phyloP scores from a whole-genome alignment of 2,113 vertebrate genomes.

The Tylochromis polylepis region DNA sequence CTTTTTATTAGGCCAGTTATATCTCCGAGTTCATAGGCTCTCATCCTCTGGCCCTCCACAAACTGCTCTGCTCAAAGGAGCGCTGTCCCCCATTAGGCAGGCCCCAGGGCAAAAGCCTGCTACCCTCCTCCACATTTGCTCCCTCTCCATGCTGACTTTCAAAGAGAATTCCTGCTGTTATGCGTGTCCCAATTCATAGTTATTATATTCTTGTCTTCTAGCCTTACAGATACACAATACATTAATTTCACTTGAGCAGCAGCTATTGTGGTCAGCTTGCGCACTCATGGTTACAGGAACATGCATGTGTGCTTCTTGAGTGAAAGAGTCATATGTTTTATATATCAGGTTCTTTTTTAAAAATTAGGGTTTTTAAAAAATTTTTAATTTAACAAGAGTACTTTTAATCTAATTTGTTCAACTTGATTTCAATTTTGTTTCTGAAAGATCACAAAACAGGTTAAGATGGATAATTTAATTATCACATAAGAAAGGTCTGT shows the following conservation, averaged over 20 bases:
- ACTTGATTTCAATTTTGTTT: background rate
- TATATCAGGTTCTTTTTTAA: background rate
- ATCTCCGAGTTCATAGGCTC: conserved; percentile 56
- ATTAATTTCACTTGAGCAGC: conserved; percentile 11
- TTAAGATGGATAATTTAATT: conserved; percentile 33
- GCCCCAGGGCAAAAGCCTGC: conserved; percentile 42
- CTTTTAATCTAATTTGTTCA: background rate
- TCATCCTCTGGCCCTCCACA: conserved; percentile 53
- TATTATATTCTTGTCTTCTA: conserved; percentile 54
- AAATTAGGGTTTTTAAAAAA: background rate
- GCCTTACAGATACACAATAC: conserved; percentile 37
- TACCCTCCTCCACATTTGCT: conserved; percentile 43
- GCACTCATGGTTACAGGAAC: background rate
- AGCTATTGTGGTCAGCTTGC: background rate
- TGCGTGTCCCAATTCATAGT: conserved; percentile 51
- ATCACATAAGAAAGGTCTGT: conserved; percentile 43
- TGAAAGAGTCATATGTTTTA: background rate
- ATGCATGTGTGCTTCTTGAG: background rate
- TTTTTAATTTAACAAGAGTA: background rate
- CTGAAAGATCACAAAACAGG: background rate
- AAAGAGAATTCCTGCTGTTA: conserved; percentile 68
- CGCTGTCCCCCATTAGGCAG: conserved; percentile 37
- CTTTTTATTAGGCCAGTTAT: conserved; percentile 53
- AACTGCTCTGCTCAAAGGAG: conserved; percentile 57
- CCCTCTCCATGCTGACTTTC: conserved; percentile 45